Base-by-base conservation (phyloP, 1,140 invertebrate species). In the Drosophila dunni region DNA sequence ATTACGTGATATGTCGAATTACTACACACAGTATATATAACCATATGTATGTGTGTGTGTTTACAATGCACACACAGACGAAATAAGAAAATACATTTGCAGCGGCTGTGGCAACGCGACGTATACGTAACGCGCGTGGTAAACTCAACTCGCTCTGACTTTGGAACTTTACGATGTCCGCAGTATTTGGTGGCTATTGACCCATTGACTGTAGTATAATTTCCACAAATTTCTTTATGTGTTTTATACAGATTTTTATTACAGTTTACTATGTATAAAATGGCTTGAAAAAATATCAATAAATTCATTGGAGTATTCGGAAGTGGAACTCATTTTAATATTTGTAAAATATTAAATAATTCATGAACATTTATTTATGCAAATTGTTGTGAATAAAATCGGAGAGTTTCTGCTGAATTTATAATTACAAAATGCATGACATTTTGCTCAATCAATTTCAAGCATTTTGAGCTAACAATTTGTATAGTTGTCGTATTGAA, bases 121-220 rank as follows among this genome's bases (percentile, higher is more conserved):
- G 74, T 78, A 85, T 81, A 81, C 69, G 77, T 63, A 84, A 84
- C 68, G 63, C 17, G 34, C 54, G 45, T 57, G 34, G 75, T 44
- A 38, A 70, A 79, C 53, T 80, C 68, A 46, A 61, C 11, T 36
- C 29, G 17, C 61, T 64, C 34, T 44, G 53, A 38, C 64, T 73
- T 60, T 67, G 63, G 38, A 64, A 88, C 76, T 86, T 86, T 88
- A 86, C 83, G 79, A 88, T 88, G 84, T 86, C 83, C 83, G 83
- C 83, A 86, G 76, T 79, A 72, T 63, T 60, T 53, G n/a, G 38
- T 53, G 50, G 48, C 50, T 60, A 48, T 77, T 70, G 62, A 60
- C 72, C 67, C 67, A 70, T 63, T 61, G 29, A 56, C 54, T 50
- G n/a, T 24, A 13, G n/a, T 24, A 24, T 48, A 51, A 68, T 56